phyloP scores from a whole-genome alignment of 2,888 invertebrate genomes.

The Hirtodrosophila duncani region DNA sequence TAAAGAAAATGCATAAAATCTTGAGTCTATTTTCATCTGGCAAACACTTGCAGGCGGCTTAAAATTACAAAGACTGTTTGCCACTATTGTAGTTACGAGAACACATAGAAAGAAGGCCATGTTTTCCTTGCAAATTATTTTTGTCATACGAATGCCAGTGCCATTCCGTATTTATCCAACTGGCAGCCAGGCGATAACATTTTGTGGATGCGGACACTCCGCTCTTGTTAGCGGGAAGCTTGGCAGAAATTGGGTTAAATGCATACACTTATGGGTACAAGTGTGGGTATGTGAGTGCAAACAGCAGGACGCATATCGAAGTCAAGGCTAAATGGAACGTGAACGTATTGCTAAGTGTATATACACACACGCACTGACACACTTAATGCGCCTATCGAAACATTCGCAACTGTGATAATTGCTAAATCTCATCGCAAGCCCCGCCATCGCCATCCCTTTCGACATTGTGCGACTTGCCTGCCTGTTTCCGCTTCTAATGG shows the following conservation, averaged over 20 bases:
- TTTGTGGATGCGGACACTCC: conserved; percentile 7
- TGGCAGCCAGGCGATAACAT: conserved; percentile 14
- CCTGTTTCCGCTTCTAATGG: conserved; percentile 61
- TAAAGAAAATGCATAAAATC: background rate
- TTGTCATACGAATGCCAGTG: no score
- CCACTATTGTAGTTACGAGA: no score
- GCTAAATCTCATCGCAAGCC: conserved; percentile 37
- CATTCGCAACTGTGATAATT: conserved; percentile 62
- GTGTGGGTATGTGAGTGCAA: conserved; percentile 1
- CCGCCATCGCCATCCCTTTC: background rate
- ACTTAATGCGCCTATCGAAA: conserved; percentile 35
- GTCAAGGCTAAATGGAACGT: conserved; percentile 40
- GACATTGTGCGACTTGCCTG: conserved; percentile 3
- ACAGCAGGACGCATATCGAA: conserved; percentile 28
- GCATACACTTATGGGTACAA: conserved; percentile 11
- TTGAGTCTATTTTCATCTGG: conserved; percentile 1
- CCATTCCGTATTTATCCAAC: conserved; percentile 6
- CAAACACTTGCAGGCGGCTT: conserved; percentile 5
- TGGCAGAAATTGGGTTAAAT: conserved; percentile 56
- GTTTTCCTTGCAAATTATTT: background rate
- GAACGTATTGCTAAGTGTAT: conserved; percentile 42
- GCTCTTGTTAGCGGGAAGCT: conserved; percentile 26
- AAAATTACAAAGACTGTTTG: no score
- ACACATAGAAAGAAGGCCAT: background rate
- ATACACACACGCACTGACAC: conserved; percentile 15